Evolutionary conservation across 2,797 vertebrate species (phyloP), one percentile per base, ranked within the genome.

Genomic region (Adelosebastes latens): DNA sequence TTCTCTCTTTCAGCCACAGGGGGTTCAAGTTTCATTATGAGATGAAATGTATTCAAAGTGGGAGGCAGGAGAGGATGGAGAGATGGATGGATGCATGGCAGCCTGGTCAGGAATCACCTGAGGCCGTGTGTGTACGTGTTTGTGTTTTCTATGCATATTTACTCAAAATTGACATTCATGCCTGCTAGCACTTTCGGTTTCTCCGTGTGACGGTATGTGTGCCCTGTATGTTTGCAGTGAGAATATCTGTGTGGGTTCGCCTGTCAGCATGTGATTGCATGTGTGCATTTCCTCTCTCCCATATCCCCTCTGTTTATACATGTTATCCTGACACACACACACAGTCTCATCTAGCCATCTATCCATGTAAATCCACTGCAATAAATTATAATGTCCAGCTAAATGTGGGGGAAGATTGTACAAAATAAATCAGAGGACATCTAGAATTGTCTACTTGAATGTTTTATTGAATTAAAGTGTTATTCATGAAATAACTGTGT

Each of bases 1-100:
- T 86, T 85, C 83, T 59, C 62, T 72, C 75, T 64, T 62, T 68
- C 66, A 78, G 89, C 91, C 86, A 84, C 77, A 0, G 90, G 89
- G 76, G 3, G 72, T 80, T 90, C 65, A 73, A 72, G 53, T 91
- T 90, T 92, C 87, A 89, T 91, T 91, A 93, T 60, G 42, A 81
- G 87, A 79, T 80, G 79, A 87, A 84, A 90, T 89, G 83, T 82
- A 92, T 91, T 92, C 83, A 93, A 89, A 92, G 87, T 88, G 79
- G 89, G 81, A 76, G 81, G 79, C 32, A 64, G 84, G 71, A 86
- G 55, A 74, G 66, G 83, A 87, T 62, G 79, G 81, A 77, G 72
- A 60, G 82, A 85, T 65, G 74, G 84, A 85, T 82, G 84, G 90
- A 88, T 82, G 87, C 34, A 66, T 68, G 81, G 76, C 70, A 86